These are phyloP conservation scores for Candidula unifasciata DNA, from an alignment of 2,888 invertebrate genomes.

Conservation along the genomic window DNA sequence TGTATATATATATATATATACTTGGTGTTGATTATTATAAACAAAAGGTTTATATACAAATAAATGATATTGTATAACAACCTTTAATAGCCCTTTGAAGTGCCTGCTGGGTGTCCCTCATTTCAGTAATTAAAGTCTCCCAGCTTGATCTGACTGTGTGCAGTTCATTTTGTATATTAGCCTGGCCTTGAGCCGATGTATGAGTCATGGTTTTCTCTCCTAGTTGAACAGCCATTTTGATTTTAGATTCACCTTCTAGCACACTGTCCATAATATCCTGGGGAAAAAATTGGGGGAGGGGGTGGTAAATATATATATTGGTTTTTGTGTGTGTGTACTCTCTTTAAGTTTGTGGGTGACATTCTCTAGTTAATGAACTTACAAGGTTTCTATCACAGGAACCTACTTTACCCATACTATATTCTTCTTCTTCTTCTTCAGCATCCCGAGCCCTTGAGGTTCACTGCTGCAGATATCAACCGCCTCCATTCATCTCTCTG, in stretches of 20 bases:
- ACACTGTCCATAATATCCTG: slow-evolving; percentile 69
- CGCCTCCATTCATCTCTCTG: too few relatives aligned
- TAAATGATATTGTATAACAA: not conserved
- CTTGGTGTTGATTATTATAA: too few relatives aligned
- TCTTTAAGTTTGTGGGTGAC: too few relatives aligned
- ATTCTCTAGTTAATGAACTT: not conserved
- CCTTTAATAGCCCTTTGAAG: slow-evolving; percentile 90
- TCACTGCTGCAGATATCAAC: too few relatives aligned
- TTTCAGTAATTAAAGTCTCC: slow-evolving; percentile 90
- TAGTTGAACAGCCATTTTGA: slow-evolving; percentile 89
- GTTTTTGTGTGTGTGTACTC: too few relatives aligned
- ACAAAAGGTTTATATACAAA: not conserved
- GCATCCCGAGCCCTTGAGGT: too few relatives aligned
- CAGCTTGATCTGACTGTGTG: slow-evolving; percentile 87
- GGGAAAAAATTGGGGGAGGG: too few relatives aligned
- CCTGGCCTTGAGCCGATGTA: slow-evolving; percentile 94
- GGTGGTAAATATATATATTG: too few relatives aligned
- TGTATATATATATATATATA: too few relatives aligned
- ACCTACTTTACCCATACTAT: too few relatives aligned
- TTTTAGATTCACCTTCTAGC: slow-evolving; percentile 80
- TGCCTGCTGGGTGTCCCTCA: slow-evolving; percentile 89
- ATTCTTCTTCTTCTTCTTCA: too few relatives aligned
- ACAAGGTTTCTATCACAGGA: not conserved
- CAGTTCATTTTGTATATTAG: slow-evolving; percentile 92
- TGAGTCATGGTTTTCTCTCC: slow-evolving; percentile 94